These are phyloP conservation scores for Sthenelais limicola DNA, from an alignment of 2,888 invertebrate genomes.

Conservation along the genomic window DNA sequence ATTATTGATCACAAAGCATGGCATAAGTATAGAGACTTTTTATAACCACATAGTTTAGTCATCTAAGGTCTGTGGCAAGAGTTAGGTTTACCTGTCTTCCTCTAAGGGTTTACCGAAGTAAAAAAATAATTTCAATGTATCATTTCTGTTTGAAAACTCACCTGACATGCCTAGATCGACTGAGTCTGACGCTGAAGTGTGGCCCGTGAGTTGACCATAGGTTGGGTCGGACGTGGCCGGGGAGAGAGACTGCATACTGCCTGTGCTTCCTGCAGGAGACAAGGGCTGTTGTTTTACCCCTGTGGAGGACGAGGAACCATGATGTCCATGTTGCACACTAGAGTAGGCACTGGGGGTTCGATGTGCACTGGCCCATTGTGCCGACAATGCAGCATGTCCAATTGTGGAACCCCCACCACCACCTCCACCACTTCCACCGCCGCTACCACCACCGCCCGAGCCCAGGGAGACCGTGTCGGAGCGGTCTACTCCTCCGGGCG, in stretches of 20 bases:
- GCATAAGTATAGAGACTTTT: no score
- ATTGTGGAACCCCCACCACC: background rate
- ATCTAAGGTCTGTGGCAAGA: no score
- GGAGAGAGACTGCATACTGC: slow-evolving; percentile 66
- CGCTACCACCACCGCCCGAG: background rate
- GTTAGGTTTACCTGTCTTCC: no score
- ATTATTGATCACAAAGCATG: no score
- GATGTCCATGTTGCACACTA: background rate
- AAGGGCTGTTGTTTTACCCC: slow-evolving; percentile 62
- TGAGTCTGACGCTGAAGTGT: slow-evolving; percentile 10
- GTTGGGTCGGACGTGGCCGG: slow-evolving; percentile 52
- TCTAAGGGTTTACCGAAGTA: no score
- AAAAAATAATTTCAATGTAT: no score
- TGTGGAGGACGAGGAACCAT: background rate
- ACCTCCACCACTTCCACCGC: background rate
- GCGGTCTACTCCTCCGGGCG: background rate
- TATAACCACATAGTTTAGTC: no score
- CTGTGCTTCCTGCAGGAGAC: slow-evolving; percentile 67
- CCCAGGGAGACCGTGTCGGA: background rate
- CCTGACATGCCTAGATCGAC: slow-evolving; percentile 41
- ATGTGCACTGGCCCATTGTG: background rate
- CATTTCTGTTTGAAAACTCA: no score
- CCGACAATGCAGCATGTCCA: background rate
- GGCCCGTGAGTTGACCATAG: background rate
- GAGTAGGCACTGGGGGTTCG: background rate